A percentile compares a stretch with the other conserved stretches of the same genome.
Evolutionary conservation across 2,797 vertebrate species (phyloP).

Genomic region (Acanthiza pusilla): DNA sequence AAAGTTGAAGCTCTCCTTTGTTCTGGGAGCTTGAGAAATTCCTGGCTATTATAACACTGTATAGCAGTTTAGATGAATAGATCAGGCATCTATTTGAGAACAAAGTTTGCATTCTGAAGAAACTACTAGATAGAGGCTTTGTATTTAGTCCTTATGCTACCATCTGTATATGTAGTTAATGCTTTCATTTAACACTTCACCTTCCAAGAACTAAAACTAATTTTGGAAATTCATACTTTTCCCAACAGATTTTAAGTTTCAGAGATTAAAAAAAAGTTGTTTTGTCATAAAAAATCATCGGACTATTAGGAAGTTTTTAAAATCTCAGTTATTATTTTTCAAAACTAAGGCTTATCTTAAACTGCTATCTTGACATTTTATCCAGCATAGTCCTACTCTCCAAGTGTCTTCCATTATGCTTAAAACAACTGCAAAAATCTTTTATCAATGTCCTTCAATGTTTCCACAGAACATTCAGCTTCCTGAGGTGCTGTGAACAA

Average conservation of each 20-base stretch:
- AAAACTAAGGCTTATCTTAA: not conserved
- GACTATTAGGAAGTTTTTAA: not conserved
- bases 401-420: not conserved
- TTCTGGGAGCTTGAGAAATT: not conserved
- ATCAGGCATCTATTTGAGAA: not conserved
- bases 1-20: conserved; percentile 28
- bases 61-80: not conserved
- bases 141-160: conserved; percentile 25
- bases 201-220: not conserved
- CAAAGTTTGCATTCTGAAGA: not conserved
- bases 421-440: not conserved
- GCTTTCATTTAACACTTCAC: not conserved
- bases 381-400: not conserved
- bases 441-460: not conserved
- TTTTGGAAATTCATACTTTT: not conserved
- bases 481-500: not conserved
- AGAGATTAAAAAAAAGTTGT: not conserved
- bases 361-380: not conserved
- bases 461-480: not conserved
- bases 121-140: conserved; percentile 20
- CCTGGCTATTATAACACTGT: not conserved
- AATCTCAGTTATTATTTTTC: not conserved
- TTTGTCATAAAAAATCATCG: not conserved
- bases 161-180: not conserved
- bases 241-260: not conserved